Evolutionary conservation across 2,797 vertebrate species (phyloP), one percentile per base, ranked within the genome.

Genomic region (Catostomus latipinnis): DNA sequence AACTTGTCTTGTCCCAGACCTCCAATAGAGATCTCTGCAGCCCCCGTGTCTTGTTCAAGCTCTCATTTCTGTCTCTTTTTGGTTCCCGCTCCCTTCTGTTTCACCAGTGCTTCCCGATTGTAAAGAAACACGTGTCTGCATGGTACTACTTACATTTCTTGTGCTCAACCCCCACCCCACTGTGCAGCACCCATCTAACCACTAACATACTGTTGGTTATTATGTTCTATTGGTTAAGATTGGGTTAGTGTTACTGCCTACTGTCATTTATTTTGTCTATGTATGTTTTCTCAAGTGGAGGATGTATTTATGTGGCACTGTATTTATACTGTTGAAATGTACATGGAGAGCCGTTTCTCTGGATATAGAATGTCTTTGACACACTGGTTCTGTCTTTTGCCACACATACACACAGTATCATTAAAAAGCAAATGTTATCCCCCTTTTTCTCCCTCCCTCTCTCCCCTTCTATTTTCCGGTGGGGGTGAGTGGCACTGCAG

Each of bases 241-340:
- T 14, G 58, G 66, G 57, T 74, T 77, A 78, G 45, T 80, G 62
- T 82, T 81, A 62, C 71, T 61, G 60, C 57, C 54, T 81, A 54
- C 62, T 72, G 46, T 76, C 48, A 46, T 76, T 78, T 57, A 63
- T 69, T 70, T 70, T 16, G 52, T 71, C 46, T 60, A 54, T 14
- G 45, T 67, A 71, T 43, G 11, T n/a, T 22, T 58, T 75, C 43
- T 46, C 45, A 75, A 74, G 48, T 66, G 54, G 49, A 50, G 80
- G 74, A 83, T 50, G 75, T 82, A 82, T 83, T 85, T 81, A 84
- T 81, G 75, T 62, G 67, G 81, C 82, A 81, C 80, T 87, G 81
- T 86, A 87, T 85, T 87, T 82, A 85, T 85, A 82, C 56, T 74
- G 63, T 68, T 49, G 69, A 76, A 57, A 70, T 66, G 58, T 80